Percentiles rank a stretch among this genome's conserved stretches.
Evolutionary conservation across 2,888 invertebrate genomes (phyloP).

Genomic region (Ophion ellenae): DNA sequence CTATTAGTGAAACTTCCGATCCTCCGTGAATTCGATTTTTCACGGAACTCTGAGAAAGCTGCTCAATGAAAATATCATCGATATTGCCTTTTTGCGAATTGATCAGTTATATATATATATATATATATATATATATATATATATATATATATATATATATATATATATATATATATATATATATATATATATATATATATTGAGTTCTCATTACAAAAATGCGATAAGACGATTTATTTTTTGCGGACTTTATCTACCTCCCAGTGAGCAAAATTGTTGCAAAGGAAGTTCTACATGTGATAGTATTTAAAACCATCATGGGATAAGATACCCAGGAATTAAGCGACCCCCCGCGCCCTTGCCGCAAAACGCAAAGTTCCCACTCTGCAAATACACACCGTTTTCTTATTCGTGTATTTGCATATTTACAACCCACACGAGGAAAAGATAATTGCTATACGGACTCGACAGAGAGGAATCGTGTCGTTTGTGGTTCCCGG

Average conservation of each 20-base stretch:
- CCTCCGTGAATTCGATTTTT: no score
- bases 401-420: neutral
- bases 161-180: no score
- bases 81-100: no score
- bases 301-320: neutral
- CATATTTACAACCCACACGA: conserved; percentile 2
- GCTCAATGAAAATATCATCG: no score
- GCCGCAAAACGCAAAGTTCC: neutral
- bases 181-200: no score
- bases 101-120: no score
- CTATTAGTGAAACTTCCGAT: no score
- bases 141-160: no score
- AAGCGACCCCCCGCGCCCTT: neutral
- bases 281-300: neutral
- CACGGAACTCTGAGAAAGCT: no score
- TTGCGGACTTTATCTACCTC: neutral
- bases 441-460: conserved; percentile 54
- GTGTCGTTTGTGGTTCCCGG: conserved; percentile 42
- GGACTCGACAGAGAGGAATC: conserved; percentile 42
- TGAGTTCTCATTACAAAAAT: neutral
- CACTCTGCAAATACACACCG: neutral
- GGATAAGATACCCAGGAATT: neutral
- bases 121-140: no score
- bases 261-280: neutral
- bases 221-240: neutral